These are phyloP conservation scores for Drosophila sechellia DNA, from an alignment of 1,140 invertebrate species.

Conservation along the genomic window DNA sequence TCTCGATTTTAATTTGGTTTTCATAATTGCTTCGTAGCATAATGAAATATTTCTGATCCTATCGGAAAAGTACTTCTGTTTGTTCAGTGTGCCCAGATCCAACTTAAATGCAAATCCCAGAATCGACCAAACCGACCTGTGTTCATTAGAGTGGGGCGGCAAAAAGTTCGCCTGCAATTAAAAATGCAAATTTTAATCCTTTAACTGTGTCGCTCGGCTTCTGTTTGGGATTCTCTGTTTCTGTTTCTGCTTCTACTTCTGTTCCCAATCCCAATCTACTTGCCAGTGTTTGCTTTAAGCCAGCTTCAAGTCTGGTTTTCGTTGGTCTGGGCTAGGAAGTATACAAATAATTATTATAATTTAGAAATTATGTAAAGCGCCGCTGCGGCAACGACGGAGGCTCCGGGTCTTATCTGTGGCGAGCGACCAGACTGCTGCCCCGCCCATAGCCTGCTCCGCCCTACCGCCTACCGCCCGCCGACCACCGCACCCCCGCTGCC, in stretches of 20 bases:
- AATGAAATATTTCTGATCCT: neutral
- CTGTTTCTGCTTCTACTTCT: neutral
- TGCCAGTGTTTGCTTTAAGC: constrained; percentile 50
- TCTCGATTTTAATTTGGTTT: neutral
- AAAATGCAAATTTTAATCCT: constrained; percentile 83
- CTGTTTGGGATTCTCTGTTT: constrained; percentile 1
- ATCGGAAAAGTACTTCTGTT: no score
- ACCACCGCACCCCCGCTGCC: constrained; percentile 27
- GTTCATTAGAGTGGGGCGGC: constrained; percentile 35
- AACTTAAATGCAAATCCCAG: constrained; percentile 39
- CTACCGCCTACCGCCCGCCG: neutral
- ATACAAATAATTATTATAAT: constrained; percentile 84
- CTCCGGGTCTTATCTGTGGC: constrained; percentile 68
- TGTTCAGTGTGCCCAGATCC: constrained; percentile 4
- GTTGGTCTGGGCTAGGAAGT: constrained; percentile 61
- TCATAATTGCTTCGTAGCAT: neutral
- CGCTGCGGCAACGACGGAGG: constrained; percentile 61
- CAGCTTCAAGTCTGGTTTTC: constrained; percentile 40
- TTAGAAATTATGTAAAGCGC: constrained; percentile 84
- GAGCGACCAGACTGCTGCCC: constrained; percentile 12
- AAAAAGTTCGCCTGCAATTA: constrained; percentile 62
- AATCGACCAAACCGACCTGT: constrained; percentile 44
- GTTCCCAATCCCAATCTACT: constrained; percentile 9
- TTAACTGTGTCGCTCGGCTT: constrained; percentile 62
- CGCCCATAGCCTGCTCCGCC: constrained; percentile 1